Evolutionary conservation across 1,140 invertebrate species (phyloP).

Genomic region (Pentalonia nigronervosa): DNA sequence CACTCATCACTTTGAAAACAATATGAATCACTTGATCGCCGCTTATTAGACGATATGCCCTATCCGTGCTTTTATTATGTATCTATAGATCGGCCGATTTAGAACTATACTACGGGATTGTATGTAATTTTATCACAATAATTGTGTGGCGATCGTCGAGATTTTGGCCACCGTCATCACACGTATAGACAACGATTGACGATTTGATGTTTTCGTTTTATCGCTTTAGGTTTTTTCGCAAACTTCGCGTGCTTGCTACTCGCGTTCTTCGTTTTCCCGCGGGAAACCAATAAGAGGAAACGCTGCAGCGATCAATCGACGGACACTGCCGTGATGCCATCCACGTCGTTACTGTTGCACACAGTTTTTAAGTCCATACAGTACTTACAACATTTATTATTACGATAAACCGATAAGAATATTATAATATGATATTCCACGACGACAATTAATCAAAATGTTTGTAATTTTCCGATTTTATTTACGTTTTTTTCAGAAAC

Average conservation of each 20-base stretch:
- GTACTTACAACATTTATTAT: background rate
- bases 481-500: background rate
- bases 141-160: too few species aligned
- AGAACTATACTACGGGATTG: too few species aligned
- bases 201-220: background rate
- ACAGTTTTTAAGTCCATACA: background rate
- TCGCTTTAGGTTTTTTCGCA: background rate
- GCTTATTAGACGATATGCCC: too few species aligned
- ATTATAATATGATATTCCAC: background rate
- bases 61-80: too few species aligned
- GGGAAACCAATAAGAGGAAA: background rate
- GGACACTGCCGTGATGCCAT: rapidly evolving
- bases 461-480: too few species aligned
- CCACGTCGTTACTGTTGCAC: background rate
- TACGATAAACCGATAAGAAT: background rate
- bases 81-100: too few species aligned
- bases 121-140: too few species aligned
- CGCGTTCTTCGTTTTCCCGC: background rate
- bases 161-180: too few species aligned
- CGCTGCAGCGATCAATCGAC: background rate
- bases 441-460: background rate
- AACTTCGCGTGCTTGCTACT: background rate
- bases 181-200: too few species aligned
- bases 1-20: too few species aligned
- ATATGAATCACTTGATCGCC: too few species aligned